These are phyloP conservation scores for Adela reaumurella DNA, from an alignment of 2,888 invertebrate genomes.

Conservation along the genomic window DNA sequence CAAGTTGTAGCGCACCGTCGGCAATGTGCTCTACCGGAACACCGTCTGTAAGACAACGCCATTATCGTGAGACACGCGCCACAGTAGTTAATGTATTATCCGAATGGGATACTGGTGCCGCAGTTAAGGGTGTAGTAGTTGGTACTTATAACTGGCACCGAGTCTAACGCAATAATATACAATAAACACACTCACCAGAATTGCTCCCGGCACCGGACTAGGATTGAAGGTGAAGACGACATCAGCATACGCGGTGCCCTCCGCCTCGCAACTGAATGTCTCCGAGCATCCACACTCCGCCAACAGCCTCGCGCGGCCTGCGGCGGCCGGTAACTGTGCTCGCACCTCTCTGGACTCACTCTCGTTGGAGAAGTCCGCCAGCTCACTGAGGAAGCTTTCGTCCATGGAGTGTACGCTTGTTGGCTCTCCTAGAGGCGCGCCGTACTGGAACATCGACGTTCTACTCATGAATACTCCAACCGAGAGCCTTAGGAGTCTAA, in stretches of 20 bases:
- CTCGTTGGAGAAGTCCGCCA: slow-evolving; percentile 29
- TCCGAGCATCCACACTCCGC: slow-evolving; percentile 24
- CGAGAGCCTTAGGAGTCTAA: slow-evolving; percentile 3
- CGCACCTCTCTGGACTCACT: slow-evolving; percentile 22
- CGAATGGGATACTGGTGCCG: slow-evolving; percentile 21
- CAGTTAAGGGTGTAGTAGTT: slow-evolving; percentile 19
- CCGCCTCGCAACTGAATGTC: slow-evolving; percentile 20
- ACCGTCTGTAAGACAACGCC: slow-evolving; percentile 28
- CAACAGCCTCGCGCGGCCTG: slow-evolving; percentile 26
- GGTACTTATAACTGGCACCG: too few relatives aligned
- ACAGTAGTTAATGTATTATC: slow-evolving; percentile 23
- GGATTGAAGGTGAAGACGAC: slow-evolving; percentile 20
- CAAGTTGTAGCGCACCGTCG: slow-evolving; percentile 24
- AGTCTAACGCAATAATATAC: too few relatives aligned
- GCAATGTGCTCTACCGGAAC: slow-evolving; percentile 24
- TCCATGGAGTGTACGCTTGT: slow-evolving; percentile 26
- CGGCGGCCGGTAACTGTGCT: slow-evolving; percentile 16
- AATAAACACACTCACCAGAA: slow-evolving; percentile 19
- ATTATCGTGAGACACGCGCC: slow-evolving; percentile 19
- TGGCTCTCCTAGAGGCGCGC: slow-evolving; percentile 21
- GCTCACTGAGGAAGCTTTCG: slow-evolving; percentile 29
- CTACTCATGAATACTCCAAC: background rate
- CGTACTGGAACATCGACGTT: slow-evolving; percentile 26
- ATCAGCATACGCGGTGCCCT: slow-evolving; percentile 24
- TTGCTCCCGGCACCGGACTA: slow-evolving; percentile 16